phyloP scores from a whole-genome alignment of 2,113 vertebrate species.

The Neoarius graeffei region DNA sequence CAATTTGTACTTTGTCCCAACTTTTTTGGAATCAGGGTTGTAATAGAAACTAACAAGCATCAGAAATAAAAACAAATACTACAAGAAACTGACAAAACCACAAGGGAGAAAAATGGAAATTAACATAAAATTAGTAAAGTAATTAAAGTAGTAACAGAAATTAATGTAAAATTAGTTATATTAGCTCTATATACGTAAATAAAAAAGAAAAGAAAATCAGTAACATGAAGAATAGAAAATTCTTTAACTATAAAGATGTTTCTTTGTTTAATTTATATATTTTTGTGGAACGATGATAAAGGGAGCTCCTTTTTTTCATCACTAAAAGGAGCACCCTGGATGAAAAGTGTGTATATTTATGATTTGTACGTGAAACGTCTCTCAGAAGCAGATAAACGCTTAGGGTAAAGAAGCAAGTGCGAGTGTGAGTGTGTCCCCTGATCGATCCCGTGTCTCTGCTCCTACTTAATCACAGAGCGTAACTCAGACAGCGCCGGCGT shows the following conservation, averaged over 20 bases:
- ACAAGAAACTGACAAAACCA: background rate
- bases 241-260: background rate
- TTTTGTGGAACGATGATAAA: background rate
- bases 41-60: too few species aligned
- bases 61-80: background rate
- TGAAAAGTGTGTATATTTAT: background rate
- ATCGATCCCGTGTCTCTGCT: slow-evolving; percentile 45
- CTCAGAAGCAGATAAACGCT: slow-evolving; percentile 24
- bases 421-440: background rate
- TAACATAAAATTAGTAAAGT: too few species aligned
- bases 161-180: background rate
- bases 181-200: background rate
- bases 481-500: slow-evolving; percentile 40
- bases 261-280: background rate
- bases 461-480: slow-evolving; percentile 25
- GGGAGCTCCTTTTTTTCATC: background rate
- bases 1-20: too few species aligned
- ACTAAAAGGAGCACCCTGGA: background rate
- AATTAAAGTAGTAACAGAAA: too few species aligned
- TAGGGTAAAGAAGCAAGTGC: slow-evolving; percentile 33
- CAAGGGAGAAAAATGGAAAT: too few species aligned
- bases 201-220: background rate
- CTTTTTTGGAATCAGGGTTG: too few species aligned
- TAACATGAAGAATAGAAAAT: too few species aligned
- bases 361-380: slow-evolving; percentile 36